Conservation (phyloP, 2,797 vertebrate genomes). For the Syngnathus rostellatus region DNA sequence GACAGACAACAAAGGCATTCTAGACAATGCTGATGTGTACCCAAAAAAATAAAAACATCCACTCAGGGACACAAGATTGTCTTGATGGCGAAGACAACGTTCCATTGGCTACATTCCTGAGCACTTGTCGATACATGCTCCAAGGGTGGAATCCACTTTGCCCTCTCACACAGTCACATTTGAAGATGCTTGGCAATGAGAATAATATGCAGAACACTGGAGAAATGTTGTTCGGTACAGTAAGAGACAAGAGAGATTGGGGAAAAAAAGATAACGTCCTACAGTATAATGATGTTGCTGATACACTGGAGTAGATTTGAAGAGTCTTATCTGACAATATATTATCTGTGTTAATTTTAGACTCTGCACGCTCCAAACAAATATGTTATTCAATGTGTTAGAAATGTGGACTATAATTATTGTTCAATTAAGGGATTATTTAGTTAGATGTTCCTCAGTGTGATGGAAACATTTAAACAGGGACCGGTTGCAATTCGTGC, state of each 20-base stretch:
- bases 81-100: slow-evolving; percentile 28
- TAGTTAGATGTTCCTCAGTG: not conserved
- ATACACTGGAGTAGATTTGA: not conserved
- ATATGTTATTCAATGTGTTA: not conserved
- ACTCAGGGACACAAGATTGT: slow-evolving; percentile 27
- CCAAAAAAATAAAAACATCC: slow-evolving; percentile 24
- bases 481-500: not conserved
- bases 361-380: not conserved
- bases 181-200: not conserved
- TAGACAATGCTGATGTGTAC: slow-evolving; percentile 1
- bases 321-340: not conserved
- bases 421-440: not conserved
- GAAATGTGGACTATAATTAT: not conserved
- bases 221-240: not conserved
- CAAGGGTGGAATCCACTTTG: slow-evolving; percentile 47
- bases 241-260: not conserved
- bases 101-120: slow-evolving; percentile 62
- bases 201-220: not conserved
- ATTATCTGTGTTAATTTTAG: not conserved
- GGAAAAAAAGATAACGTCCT: not conserved
- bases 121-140: slow-evolving; percentile 61
- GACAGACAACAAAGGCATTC: not conserved
- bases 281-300: not conserved
- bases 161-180: not conserved
- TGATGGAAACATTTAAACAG: not conserved